Percentiles rank a stretch among this genome's conserved stretches.
phyloP scores from a whole-genome alignment of 2,113 vertebrate genomes.

The Gnathonemus echidnorhynchus region DNA sequence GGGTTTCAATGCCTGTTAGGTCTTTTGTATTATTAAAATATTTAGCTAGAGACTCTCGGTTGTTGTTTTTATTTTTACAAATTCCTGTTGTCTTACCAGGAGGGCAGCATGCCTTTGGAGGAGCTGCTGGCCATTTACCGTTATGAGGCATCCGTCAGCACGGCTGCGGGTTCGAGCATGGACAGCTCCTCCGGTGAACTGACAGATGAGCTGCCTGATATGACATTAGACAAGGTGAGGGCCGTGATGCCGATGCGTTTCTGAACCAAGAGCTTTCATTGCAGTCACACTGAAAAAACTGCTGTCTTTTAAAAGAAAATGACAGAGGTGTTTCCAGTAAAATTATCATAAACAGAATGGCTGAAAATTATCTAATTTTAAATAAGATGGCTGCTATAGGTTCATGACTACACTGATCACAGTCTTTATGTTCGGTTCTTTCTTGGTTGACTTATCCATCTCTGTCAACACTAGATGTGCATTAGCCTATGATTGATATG shows the following conservation, averaged over 20 bases:
- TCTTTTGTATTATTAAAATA: background rate
- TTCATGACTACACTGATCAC: background rate
- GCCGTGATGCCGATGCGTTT: background rate
- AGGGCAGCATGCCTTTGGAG: conserved; percentile 94
- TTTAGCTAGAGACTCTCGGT: background rate
- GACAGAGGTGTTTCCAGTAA: background rate
- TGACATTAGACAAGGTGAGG: conserved; percentile 95
- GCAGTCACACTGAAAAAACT: background rate
- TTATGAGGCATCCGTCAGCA: conserved; percentile 75
- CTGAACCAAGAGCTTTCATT: background rate
- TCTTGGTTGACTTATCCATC: background rate
- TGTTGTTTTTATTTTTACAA: background rate
- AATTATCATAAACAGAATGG: no score
- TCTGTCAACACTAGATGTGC: background rate
- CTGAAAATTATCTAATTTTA: background rate
- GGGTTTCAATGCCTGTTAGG: no score
- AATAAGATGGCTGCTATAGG: background rate
- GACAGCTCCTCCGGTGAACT: conserved; percentile 92
- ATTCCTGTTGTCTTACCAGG: conserved; percentile 54
- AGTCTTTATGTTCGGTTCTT: background rate
- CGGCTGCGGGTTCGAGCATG: conserved; percentile 73
- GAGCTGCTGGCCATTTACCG: conserved; percentile 92
- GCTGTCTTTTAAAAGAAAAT: background rate
- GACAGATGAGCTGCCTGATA: conserved; percentile 91
- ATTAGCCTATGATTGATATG: background rate